These are phyloP conservation scores for Epirrita christyi DNA, from an alignment of 2,888 invertebrate species.

Conservation along the genomic window DNA sequence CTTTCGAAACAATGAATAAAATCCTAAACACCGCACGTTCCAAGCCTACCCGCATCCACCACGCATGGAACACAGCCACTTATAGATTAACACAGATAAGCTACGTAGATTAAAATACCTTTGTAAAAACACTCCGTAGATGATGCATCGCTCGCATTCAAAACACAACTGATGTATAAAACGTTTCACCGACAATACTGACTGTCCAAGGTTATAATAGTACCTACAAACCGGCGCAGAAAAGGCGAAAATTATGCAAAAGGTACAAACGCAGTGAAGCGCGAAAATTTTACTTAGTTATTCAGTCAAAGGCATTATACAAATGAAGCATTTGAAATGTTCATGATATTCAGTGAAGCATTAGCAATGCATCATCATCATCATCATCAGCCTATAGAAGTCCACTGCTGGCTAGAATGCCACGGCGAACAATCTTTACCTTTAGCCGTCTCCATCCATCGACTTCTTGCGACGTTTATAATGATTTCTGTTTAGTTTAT, in stretches of 20 bases:
- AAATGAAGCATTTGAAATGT: slow-evolving; percentile 29
- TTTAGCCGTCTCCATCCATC: too few relatives aligned
- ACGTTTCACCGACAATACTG: slow-evolving; percentile 39
- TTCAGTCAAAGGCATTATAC: slow-evolving; percentile 29
- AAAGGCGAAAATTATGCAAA: slow-evolving; percentile 55
- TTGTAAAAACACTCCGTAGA: slow-evolving; percentile 75
- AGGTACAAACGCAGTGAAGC: slow-evolving; percentile 51
- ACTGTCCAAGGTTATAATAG: slow-evolving; percentile 45
- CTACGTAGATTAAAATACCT: slow-evolving; percentile 55
- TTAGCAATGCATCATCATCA: slow-evolving; percentile 22
- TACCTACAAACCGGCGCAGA: slow-evolving; percentile 39
- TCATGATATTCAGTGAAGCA: slow-evolving; percentile 8
- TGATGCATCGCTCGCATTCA: slow-evolving; percentile 74
- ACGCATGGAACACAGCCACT: slow-evolving; percentile 3
- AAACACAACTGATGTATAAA: slow-evolving; percentile 58
- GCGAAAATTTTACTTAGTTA: slow-evolving; percentile 47
- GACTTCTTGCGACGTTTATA: too few relatives aligned
- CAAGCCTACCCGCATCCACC: slow-evolving; percentile 7
- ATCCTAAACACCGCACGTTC: not conserved
- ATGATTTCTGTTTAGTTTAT: too few relatives aligned
- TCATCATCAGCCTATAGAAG: too few relatives aligned
- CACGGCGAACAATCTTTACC: too few relatives aligned
- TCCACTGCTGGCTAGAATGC: too few relatives aligned
- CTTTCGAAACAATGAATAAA: not conserved
- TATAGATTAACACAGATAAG: slow-evolving; percentile 21